These are phyloP conservation scores for Hylaea fasciaria DNA, from an alignment of 2,888 invertebrate genomes.

Conservation along the genomic window DNA sequence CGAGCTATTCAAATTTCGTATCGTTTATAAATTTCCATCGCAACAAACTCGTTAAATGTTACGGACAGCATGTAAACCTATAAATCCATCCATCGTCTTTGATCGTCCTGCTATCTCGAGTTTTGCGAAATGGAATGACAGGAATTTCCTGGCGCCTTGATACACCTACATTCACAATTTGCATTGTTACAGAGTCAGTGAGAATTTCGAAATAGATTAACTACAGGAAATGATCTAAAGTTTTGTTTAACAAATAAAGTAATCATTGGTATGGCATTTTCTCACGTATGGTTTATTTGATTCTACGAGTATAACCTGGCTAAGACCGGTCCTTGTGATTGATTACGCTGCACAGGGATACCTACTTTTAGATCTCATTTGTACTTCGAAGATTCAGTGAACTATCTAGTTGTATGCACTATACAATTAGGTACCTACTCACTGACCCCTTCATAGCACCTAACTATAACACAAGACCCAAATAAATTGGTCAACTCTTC, in stretches of 20 bases:
- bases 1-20: too few species aligned
- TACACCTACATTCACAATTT: conserved; percentile 10
- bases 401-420: too few species aligned
- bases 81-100: conserved; percentile 11
- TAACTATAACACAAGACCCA: too few species aligned
- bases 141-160: conserved; percentile 22
- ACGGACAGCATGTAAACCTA: conserved; percentile 10
- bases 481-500: too few species aligned
- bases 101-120: conserved; percentile 13
- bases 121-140: conserved; percentile 11
- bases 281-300: background rate
- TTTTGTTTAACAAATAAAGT: background rate
- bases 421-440: too few species aligned
- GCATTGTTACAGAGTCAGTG: conserved; percentile 14
- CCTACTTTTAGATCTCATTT: too few species aligned
- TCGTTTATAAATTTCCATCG: conserved; percentile 2
- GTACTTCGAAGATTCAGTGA: too few species aligned
- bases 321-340: too few species aligned
- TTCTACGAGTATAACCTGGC: too few species aligned
- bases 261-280: background rate
- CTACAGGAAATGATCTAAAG: background rate
- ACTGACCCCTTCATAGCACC: too few species aligned
- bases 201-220: conserved; percentile 9
- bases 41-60: conserved; percentile 19
- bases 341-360: too few species aligned